A percentile compares a stretch with the other conserved stretches of the same genome.
Evolutionary conservation across 2,888 invertebrate species (phyloP).

Genomic region (Noctua fimbriata): DNA sequence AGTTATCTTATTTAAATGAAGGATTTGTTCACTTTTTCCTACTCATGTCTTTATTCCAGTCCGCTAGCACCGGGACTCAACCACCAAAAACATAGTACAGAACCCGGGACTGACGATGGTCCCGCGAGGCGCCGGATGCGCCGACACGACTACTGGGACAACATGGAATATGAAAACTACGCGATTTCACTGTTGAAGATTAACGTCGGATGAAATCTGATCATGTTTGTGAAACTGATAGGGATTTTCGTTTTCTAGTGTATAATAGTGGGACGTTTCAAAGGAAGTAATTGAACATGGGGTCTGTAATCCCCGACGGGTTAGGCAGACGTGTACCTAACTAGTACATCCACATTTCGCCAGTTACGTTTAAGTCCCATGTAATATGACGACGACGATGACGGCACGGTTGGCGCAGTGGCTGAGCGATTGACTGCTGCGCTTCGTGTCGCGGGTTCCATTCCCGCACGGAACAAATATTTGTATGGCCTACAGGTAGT

Average conservation of each 20-base stretch:
- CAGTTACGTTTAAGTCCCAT: too few species aligned
- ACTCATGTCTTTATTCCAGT: background rate
- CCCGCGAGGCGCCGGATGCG: conserved; percentile 62
- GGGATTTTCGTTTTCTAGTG: background rate
- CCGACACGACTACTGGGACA: conserved; percentile 49
- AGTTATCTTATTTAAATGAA: too few species aligned
- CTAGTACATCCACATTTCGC: too few species aligned
- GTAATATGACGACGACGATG: too few species aligned
- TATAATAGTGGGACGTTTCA: too few species aligned
- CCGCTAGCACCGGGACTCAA: conserved; percentile 11
- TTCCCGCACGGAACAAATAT: too few species aligned
- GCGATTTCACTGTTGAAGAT: conserved; percentile 46
- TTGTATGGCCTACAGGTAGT: too few species aligned
- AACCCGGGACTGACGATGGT: conserved; percentile 38
- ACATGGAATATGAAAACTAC: conserved; percentile 66
- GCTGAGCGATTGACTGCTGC: too few species aligned
- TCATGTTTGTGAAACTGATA: conserved; percentile 13
- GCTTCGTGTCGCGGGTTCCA: too few species aligned
- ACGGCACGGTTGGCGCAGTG: too few species aligned
- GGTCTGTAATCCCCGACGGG: too few species aligned
- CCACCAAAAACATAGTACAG: conserved; percentile 36
- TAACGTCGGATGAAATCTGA: conserved; percentile 18
- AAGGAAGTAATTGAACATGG: background rate
- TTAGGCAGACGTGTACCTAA: too few species aligned
- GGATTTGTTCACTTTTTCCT: background rate